Evolutionary conservation across 2,888 invertebrate species (phyloP).

Genomic region (Proisotoma minuta): DNA sequence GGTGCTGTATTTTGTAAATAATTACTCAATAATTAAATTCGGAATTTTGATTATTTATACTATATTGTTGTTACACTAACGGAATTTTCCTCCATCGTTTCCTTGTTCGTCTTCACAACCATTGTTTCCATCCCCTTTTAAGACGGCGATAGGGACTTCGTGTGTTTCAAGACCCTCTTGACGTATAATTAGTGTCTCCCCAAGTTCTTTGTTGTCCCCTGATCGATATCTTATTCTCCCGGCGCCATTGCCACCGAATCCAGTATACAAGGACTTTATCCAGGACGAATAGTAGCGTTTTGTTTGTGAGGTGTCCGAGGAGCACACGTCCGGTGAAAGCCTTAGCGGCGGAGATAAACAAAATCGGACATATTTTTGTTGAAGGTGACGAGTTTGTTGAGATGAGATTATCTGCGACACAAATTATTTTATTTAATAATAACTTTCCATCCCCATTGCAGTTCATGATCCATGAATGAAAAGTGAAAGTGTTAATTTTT

Average conservation of each 20-base stretch:
- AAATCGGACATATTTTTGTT: too few relatives aligned
- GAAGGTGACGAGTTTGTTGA: too few relatives aligned
- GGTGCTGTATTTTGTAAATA: constrained; percentile 11
- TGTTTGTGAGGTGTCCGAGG: too few relatives aligned
- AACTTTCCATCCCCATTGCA: too few relatives aligned
- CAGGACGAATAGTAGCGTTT: too few relatives aligned
- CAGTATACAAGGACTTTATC: too few relatives aligned
- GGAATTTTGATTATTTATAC: background rate
- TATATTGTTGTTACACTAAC: background rate
- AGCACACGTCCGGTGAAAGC: too few relatives aligned
- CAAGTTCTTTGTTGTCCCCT: constrained; percentile 47
- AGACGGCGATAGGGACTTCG: constrained; percentile 64
- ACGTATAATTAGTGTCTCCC: constrained; percentile 58
- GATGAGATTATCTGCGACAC: too few relatives aligned
- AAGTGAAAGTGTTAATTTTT: too few relatives aligned
- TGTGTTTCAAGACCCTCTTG: constrained; percentile 65
- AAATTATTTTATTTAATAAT: too few relatives aligned
- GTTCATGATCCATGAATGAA: too few relatives aligned
- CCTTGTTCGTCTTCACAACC: background rate
- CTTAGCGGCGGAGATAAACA: too few relatives aligned
- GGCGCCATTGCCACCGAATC: constrained; percentile 4
- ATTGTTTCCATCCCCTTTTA: constrained; percentile 14
- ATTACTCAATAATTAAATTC: background rate
- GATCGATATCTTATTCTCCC: constrained; percentile 3
- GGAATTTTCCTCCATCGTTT: constrained; percentile 8